Base-by-base conservation (phyloP, 2,888 invertebrate genomes). In the Phragmatobia fuliginosa region DNA sequence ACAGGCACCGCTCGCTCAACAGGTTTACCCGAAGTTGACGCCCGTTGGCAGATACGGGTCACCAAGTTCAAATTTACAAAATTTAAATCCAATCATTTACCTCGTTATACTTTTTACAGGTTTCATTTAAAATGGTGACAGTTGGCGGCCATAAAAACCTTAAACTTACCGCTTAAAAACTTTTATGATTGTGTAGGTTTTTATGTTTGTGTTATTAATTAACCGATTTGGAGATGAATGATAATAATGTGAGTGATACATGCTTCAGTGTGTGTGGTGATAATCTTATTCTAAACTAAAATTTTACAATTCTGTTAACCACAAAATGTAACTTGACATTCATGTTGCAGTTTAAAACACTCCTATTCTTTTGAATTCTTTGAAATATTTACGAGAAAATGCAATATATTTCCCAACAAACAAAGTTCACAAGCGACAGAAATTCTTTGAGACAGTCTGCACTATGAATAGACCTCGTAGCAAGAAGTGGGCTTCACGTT, bases 401-500 rank as follows among this genome's bases (percentile, higher is more conserved):
- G n/a, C 62, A 62, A 79, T 61, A 77, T 67, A 66, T 66, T 66
- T 58, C 41, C 36, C 18, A 18, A 45, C 41, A 56, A 18, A 45
- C 41, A 56, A 67, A 41, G 18, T 70, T 61, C 68, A 70, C 75
- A 75, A 63, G 67, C 62, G 70, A 72, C 70, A 74, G 62, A 75
- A 74, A 78, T 74, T 72, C 72, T 63, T 69, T 70, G 63, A 73
- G 71, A 74, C 72, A 68, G 70, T 59, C 78, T 18, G 65, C 74
- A 85, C 90, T 89, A 89, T 88, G 83, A 87, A 89, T 91, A 87
- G 74, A 76, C 45, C 68, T 59, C 74, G 75, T 81, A 84, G 78
- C 85, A 71, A 84, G 86, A 86, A 88, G 85, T 86, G 79, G 87
- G 85, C 78, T 84, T 83, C 89, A 89, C 87, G 89, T 89, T 84